Base-by-base conservation (phyloP, 2,113 vertebrate species). In the Rhizomys pruinosus region DNA sequence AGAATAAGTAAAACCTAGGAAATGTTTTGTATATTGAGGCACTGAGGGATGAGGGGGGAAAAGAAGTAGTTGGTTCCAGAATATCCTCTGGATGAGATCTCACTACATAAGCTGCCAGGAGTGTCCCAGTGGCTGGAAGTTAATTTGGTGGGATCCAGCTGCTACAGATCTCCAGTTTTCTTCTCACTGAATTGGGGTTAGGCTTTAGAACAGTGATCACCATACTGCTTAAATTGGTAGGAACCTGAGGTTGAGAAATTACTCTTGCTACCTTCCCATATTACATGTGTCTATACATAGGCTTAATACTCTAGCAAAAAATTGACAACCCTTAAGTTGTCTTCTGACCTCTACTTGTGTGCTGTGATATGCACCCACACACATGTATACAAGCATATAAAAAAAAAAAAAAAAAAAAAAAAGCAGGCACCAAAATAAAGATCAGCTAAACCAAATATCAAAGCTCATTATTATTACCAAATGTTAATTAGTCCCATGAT, bases 171-270 rank as follows among this genome's bases (percentile, higher is more conserved):
- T 69, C 11, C 7, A 52, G 32, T 73, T 84, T 80, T 52, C 47
- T 34, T 13, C 68, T 22, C 44, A 66, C 74, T 84, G 34, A 84
- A 79, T 20, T 80, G 55, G 77, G 39, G 47, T 25, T 57, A 17
- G 64, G 57, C 52, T 44, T 69, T 15, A 78, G 44, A 77, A 55
- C 27, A 34, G 15, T 25, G 57, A 88, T 73, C 73, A 42, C 34
- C 63, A 85, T 34, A 3, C 82, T 88, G 29, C 78, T 73, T 74
- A 55, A 90, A 72, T 66, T 85, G 1, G 11, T 63, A 71, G 16
- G 63, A 63, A 89, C 78, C 69, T 76, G 68, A 94, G 37, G 39
- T 37, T 91, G 71, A 89, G 87, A 77, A 92, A 73, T 72, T 61
- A 82, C 13, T 57, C 68, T 92, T 80, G n/a, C 4, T 73, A 13